Conservation (phyloP, 64 coral and sea anemone species). For the Dendrophyllia cribrosa region DNA sequence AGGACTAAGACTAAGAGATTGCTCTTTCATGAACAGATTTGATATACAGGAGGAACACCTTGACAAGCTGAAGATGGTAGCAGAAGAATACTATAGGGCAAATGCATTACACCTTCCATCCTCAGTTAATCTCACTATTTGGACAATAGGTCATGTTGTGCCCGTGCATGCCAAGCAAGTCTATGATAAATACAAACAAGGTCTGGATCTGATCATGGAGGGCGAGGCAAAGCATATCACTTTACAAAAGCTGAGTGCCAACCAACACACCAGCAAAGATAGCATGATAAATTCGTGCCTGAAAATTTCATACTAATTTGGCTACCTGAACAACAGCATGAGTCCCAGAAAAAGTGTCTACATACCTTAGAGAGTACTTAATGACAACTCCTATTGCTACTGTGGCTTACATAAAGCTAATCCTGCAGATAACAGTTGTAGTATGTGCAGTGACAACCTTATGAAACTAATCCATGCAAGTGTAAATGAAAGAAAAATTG, state of each 20-base stretch:
- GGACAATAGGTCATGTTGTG: constrained; percentile 70
- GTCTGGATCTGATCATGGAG: constrained; percentile 74
- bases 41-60: constrained; percentile 58
- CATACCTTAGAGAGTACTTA: constrained; percentile 50
- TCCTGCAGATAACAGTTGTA: constrained; percentile 18
- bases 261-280: constrained; percentile 70
- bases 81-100: constrained; percentile 67
- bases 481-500: no score
- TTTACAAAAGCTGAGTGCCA: constrained; percentile 65
- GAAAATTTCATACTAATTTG: constrained; percentile 74
- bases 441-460: constrained; percentile 47
- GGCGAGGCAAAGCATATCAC: constrained; percentile 73
- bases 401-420: no score
- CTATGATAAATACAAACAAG: constrained; percentile 69
- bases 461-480: no score
- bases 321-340: constrained; percentile 51
- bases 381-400: constrained; percentile 48
- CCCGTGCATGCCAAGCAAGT: constrained; percentile 77
- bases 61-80: constrained; percentile 41
- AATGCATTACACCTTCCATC: constrained; percentile 75
- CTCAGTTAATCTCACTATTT: no score
- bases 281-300: constrained; percentile 54
- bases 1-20: constrained; percentile 58
- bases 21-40: constrained; percentile 68
- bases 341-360: constrained; percentile 46